Base-by-base conservation (phyloP, 2,888 invertebrate genomes). In the Hirtodrosophila confusa region DNA sequence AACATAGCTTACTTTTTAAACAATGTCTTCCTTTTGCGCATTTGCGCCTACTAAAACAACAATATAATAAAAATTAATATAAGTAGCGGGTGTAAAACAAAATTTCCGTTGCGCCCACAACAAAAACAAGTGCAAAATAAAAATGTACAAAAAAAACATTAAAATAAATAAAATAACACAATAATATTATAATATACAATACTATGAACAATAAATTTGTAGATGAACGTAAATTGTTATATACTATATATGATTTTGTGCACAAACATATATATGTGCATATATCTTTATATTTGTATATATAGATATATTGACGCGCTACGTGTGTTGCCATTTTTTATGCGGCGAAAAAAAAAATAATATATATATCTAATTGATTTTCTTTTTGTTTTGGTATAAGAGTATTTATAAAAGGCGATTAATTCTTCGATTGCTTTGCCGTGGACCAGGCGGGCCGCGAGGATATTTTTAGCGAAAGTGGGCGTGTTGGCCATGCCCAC, bases 21-120 rank as follows among this genome's bases (percentile, higher is more conserved):
- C 70, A 72, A 73, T 57, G 72, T 73, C 55, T 73, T 77, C 68
- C 77, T 76, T 71, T 36, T 73, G 66, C 72, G 72, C 72, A 75
- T 60, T 76, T 75, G 44, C 40, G 27, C 17, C 48, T 33, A 55
- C 43, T 43, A 33, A 64, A 64, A 56, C 64, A 73, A 75, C 71
- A 72, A 69, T 65, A 80, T 78, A 85, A 84, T 84, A 83, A 78
- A 78, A 85, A 66, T 40, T 74, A 84, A 62, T 87, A 76, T 85
- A 80, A 74, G 64, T 66, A 78, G 67, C 56, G 88, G 70, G 71
- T 73, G 57, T 82, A 69, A 75, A 87, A 69, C 66, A 67, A 78
- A 87, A 78, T 80, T 85, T 80, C 76, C 76, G 86, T 56, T 82
- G 69, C 62, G 79, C 61, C 55, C 67, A 69, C 71, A 75, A 60